Evolutionary conservation across 2,888 invertebrate species (phyloP).

Genomic region (Clepsis dumicolana): DNA sequence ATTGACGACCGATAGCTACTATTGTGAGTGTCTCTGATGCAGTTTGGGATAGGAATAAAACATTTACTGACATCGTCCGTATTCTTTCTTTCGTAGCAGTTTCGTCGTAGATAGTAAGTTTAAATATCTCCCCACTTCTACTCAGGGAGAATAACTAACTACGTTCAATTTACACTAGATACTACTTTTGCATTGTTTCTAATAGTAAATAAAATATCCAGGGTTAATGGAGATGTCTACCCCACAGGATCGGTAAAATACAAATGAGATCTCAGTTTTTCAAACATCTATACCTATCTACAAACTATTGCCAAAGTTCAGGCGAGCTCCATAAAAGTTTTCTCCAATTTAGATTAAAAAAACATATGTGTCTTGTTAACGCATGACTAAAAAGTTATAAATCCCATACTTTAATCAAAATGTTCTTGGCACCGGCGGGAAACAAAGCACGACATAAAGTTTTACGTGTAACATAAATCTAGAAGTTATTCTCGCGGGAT

Average conservation of each 20-base stretch:
- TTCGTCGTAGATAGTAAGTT: too few relatives aligned
- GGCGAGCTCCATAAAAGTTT: neutral
- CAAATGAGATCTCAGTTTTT: neutral
- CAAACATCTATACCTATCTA: neutral
- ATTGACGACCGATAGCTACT: conserved; percentile 30
- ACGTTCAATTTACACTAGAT: too few relatives aligned
- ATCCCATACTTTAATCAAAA: conserved; percentile 45
- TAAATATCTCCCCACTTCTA: too few relatives aligned
- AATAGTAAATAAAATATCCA: too few relatives aligned
- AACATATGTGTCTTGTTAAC: neutral
- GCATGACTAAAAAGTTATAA: conserved; percentile 31
- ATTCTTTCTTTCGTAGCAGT: too few relatives aligned
- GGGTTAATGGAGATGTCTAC: too few relatives aligned
- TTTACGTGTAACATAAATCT: conserved; percentile 83
- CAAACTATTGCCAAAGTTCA: too few relatives aligned
- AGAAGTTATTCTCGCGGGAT: conserved; percentile 83
- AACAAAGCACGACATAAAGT: conserved; percentile 82
- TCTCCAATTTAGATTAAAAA: neutral
- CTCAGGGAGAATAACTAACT: neutral
- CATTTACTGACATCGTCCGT: neutral
- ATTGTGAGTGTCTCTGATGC: conserved; percentile 6
- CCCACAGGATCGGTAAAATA: neutral
- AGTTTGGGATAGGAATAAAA: conserved; percentile 2
- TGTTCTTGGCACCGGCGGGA: conserved; percentile 63
- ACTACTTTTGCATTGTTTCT: neutral